Base-by-base conservation (phyloP, 2,888 invertebrate genomes). In the Pterostichus niger region DNA sequence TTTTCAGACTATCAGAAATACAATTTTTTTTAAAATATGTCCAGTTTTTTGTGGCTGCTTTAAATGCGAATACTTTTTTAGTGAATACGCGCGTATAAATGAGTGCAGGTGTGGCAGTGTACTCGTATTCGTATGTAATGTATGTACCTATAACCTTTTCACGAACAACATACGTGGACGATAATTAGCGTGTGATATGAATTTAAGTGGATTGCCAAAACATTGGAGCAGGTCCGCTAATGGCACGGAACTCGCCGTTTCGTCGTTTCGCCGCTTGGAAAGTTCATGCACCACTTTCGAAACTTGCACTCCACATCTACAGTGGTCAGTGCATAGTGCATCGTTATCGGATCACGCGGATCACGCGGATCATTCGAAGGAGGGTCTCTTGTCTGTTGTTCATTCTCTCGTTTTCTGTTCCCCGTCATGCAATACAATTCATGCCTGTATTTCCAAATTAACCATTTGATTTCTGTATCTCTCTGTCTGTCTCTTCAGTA, bases 151-250 rank as follows among this genome's bases (percentile, higher is more conserved):
- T 71, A 71, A 71, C 68, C 68, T 71, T 77, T 77, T 54, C 56
- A 76, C 52, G 35, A 52, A 52, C 77, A 24, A 54, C 35, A 15
- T 71, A 13, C 17, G 68, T 71, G 59, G 31, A 75, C 46, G 17
- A 61, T 64, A 79, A 79, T 79, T 79, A 79, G 64, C 64, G 64
- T 64, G 46, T 49, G 64, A 79, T 79, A 79, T 64, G 64, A 61
- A 79, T 79, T 64, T 79, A 79, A 79, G 79, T 79, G 79, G 79
- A 79, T 64, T 46, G 64, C 64, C 64, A 44, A 79, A 79, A 79
- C 68, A 46, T 9, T 44, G 68, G 44, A 71, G 44, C 68, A 71
- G 24, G 46, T 59, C 64, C 79, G 52, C 81, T 81, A 81, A 81
- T 81, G 81, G 35, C 81, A 59, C 10, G 54, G 68, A 71, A 44